Evolutionary conservation across 2,113 vertebrate species (phyloP), one percentile per base, ranked within the genome.

Genomic region (Pygoscelis adeliae): DNA sequence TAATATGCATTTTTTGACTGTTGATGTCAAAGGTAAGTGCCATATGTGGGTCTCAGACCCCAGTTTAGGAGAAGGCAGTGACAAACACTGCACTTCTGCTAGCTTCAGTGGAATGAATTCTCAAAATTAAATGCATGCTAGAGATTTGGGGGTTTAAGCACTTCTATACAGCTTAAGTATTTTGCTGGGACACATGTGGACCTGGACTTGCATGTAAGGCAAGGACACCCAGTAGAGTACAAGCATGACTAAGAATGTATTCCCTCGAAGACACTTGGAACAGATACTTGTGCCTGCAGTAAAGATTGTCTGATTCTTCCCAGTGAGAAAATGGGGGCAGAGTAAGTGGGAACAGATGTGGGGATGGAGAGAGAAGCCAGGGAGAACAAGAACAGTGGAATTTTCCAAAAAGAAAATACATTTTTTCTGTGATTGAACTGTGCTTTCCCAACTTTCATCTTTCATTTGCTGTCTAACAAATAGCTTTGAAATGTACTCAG

Each of bases 271-370:
- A 95, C 74, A 70, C 89, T 95, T 93, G 89, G 95, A 96, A 85
- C 0, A 1, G 78, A 38, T 94, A 70, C 65, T 96, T 95, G 42
- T 76, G 91, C 91, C 93, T 95, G 87, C 82, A 96, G 84, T 91
- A 78, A 96, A 93, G 91, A 93, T 87, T 95, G 83, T 79, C 83
- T 87, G 81, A 96, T 87, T 59, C 89, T 91, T 94, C 83, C 81
- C 94, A 97, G 84, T 50, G 93, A 96, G 93, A 94, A 91, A 89
- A 92, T 96, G 91, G 69, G 90, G 42, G 7, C 74, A 93, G 92
- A 40, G 25, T 97, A 97, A 96, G 93, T 97, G 59, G 91, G 91
- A 97, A 91, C 94, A 97, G 94, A 97, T 95, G 94, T 95, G 81
- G 42, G 56, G 56, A 61, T 72, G 15, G 70, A 94, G 62, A 80